Evolutionary conservation across 2,888 invertebrate species (phyloP), one percentile per base, ranked within the genome.

Genomic region (Parascotia fuliginaria): DNA sequence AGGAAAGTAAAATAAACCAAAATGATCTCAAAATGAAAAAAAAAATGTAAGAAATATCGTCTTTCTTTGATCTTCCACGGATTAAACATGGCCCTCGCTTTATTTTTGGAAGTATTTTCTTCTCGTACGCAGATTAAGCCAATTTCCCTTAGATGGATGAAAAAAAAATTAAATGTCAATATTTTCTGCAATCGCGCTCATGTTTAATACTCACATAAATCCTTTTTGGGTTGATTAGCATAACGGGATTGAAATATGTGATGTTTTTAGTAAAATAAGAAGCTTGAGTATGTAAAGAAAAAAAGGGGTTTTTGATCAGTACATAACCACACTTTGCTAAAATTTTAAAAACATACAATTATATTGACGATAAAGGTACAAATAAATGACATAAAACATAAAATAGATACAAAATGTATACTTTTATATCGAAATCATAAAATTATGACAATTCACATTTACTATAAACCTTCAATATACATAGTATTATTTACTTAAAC

Each of bases 21-120:
- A 60, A 48, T 51, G 40, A 63, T 61, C 60, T 45, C 32, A 41
- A 55, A 70, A 61, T 55, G 41, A n/a, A n/a, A n/a, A 46, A 54
- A 66, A 73, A 64, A 59, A 60, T 38, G 41, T 55, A 49, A 38
- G 42, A 34, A 48, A 62, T 42, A 64, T 59, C 54, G 49, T 42
- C 48, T n/a, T 16, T 29, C 62, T 75, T 75, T 75, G 69, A 75
- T 75, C 72, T 61, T 53, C 49, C 31, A 9, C 29, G 48, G 60
- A 64, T 65, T 65, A 65, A 66, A 63, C 57, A 53, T 51, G 42
- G 29, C 32, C 38, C 34, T 42, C 42, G 43, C 41, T 53, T 58
- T 51, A 43, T 51, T 54, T 55, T 49, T 22, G 29, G 29, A 36
- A 45, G 42, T 46, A 55, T 53, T 60, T 54, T 50, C 42, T 48